A percentile compares a stretch with the other conserved stretches of the same genome.
These are phyloP conservation scores for Clarias gariepinus DNA, from an alignment of 2,113 vertebrate species.

Conservation along the genomic window DNA sequence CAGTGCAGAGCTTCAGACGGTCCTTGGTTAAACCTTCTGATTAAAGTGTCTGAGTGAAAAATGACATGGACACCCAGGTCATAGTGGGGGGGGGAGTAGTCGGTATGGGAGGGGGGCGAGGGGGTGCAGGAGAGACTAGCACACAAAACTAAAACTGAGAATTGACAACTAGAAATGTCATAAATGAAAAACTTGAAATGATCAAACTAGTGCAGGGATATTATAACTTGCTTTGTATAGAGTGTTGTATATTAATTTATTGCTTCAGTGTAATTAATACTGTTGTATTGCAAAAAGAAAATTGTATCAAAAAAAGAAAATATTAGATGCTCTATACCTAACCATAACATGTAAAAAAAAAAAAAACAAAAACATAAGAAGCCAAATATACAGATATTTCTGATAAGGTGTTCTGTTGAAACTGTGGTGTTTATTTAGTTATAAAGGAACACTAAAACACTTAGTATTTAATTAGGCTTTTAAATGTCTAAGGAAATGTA, in stretches of 20 bases:
- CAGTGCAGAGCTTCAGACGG: neutral
- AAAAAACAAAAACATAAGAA: neutral
- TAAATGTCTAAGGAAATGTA: neutral
- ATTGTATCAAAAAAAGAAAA: neutral
- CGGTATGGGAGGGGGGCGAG: too few relatives aligned
- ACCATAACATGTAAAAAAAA: neutral
- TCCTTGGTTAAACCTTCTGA: constrained; percentile 50
- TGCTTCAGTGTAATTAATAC: neutral
- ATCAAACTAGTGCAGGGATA: neutral
- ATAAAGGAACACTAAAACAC: neutral
- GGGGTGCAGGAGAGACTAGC: neutral
- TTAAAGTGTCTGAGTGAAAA: constrained; percentile 63
- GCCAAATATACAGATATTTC: neutral
- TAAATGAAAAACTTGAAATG: neutral
- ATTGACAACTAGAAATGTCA: neutral
- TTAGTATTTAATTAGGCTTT: neutral
- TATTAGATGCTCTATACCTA: neutral
- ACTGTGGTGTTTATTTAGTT: neutral
- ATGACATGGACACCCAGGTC: constrained; percentile 50
- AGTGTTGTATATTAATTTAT: neutral
- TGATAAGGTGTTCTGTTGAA: neutral
- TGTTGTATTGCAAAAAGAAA: too few relatives aligned
- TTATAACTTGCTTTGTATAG: neutral
- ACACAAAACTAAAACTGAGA: neutral
- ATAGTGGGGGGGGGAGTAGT: constrained; percentile 4